Percentiles rank a stretch among this genome's conserved stretches.
These are phyloP conservation scores for Cariama cristata DNA, from an alignment of 2,113 vertebrate genomes.

Conservation along the genomic window DNA sequence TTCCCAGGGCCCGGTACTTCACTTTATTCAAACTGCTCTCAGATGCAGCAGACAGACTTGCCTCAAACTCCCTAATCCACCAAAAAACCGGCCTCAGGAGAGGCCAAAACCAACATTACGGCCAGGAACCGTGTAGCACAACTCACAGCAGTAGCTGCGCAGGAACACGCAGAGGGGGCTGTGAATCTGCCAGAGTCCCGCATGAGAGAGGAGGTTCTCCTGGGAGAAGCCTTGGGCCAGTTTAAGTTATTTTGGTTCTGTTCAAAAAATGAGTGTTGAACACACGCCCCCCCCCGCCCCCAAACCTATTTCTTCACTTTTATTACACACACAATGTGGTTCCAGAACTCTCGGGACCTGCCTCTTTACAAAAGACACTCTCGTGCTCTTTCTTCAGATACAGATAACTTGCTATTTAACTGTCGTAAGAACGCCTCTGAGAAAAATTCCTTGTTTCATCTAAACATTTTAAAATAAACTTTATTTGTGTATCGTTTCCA, in stretches of 20 bases:
- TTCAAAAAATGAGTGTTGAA: neutral
- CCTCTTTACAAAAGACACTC: neutral
- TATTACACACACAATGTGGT: too few species aligned
- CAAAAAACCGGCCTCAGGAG: neutral
- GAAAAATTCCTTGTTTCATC: neutral
- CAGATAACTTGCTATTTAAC: neutral
- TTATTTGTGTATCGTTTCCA: neutral
- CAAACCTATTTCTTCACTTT: neutral
- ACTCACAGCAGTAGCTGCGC: neutral
- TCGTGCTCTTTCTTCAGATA: neutral
- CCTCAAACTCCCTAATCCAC: neutral
- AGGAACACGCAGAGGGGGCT: neutral
- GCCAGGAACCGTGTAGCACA: neutral
- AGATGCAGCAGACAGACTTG: neutral
- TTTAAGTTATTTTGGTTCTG: neutral
- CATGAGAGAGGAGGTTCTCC: neutral
- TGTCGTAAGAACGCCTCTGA: accelerated
- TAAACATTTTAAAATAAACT: neutral
- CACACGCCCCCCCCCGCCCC: neutral
- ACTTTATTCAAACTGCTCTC: neutral
- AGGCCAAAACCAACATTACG: neutral
- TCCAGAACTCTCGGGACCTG: neutral
- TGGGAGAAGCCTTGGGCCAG: neutral
- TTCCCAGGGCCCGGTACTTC: neutral
- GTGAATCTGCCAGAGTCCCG: neutral